A percentile compares a stretch with the other conserved stretches of the same genome.
Evolutionary conservation across 1,140 invertebrate genomes (phyloP).

Genomic region (Drosophila subpulchrella): DNA sequence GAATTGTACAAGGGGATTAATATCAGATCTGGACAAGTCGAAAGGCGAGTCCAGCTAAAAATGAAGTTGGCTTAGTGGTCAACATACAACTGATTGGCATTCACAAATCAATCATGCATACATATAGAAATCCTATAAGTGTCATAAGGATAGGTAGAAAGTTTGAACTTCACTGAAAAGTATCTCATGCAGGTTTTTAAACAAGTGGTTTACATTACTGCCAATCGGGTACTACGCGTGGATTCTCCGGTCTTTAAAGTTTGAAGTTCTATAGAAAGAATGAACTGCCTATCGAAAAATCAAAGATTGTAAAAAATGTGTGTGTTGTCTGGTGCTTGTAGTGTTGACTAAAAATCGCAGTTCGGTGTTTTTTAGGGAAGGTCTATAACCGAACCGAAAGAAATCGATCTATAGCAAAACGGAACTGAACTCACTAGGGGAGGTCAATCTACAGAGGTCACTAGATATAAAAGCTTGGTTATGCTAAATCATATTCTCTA

Average conservation of each 20-base stretch:
- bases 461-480: conserved; percentile 54
- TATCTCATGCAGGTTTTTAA: conserved; percentile 55
- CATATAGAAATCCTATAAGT: conserved; percentile 56
- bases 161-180: conserved; percentile 29
- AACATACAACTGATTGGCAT: conserved; percentile 70
- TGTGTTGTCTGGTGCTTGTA: conserved; percentile 27
- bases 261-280: conserved; percentile 2
- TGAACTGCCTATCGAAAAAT: conserved; percentile 21
- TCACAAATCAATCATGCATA: conserved; percentile 76
- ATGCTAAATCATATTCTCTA: conserved; percentile 59
- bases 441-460: conserved; percentile 43
- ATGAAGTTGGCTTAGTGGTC: conserved; percentile 67
- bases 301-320: conserved; percentile 5
- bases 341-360: conserved; percentile 20
- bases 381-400: conserved; percentile 61
- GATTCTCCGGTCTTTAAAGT: not conserved
- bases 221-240: conserved; percentile 44
- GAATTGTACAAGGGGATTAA: conserved; percentile 51
- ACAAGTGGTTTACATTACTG: conserved; percentile 38
- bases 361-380: conserved; percentile 9
- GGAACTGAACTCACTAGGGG: conserved; percentile 60
- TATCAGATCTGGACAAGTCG: conserved; percentile 1
- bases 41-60: conserved; percentile 54
- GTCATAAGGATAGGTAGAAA: conserved; percentile 30
- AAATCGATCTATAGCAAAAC: conserved; percentile 43